phyloP scores from a whole-genome alignment of 2,113 vertebrate species.

The Acanthisitta chloris region DNA sequence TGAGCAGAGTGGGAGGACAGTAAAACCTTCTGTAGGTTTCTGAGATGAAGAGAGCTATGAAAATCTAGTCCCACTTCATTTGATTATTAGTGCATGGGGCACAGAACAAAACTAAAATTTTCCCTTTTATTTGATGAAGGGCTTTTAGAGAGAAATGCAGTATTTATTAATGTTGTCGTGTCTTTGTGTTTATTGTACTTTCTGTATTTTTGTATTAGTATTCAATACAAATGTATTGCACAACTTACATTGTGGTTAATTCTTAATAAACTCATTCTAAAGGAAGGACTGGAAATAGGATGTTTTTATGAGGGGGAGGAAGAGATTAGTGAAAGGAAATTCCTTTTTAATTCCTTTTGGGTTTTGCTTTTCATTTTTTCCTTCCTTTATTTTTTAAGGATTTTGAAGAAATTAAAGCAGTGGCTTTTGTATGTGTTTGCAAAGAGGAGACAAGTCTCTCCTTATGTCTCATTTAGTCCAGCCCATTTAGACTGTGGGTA shows the following conservation, averaged over 20 bases:
- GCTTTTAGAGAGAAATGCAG: not conserved
- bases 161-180: not conserved
- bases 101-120: not conserved
- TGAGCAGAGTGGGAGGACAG: not conserved
- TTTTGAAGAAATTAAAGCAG: not conserved
- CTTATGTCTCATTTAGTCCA: not conserved
- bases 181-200: not conserved
- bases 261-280: not conserved
- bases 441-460: not conserved
- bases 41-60: not conserved
- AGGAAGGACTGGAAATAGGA: not conserved
- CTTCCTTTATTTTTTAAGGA: not conserved
- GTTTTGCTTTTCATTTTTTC: fast-evolving
- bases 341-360: not conserved
- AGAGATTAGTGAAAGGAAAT: not conserved
- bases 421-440: not conserved
- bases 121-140: not conserved
- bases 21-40: not conserved
- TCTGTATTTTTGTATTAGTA: not conserved
- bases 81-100: not conserved
- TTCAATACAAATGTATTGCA: not conserved
- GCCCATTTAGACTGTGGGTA: not conserved
- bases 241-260: not conserved
- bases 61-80: not conserved
- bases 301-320: not conserved